These are phyloP conservation scores for Phaedon cochleariae DNA, from an alignment of 2,888 invertebrate species.

Conservation along the genomic window DNA sequence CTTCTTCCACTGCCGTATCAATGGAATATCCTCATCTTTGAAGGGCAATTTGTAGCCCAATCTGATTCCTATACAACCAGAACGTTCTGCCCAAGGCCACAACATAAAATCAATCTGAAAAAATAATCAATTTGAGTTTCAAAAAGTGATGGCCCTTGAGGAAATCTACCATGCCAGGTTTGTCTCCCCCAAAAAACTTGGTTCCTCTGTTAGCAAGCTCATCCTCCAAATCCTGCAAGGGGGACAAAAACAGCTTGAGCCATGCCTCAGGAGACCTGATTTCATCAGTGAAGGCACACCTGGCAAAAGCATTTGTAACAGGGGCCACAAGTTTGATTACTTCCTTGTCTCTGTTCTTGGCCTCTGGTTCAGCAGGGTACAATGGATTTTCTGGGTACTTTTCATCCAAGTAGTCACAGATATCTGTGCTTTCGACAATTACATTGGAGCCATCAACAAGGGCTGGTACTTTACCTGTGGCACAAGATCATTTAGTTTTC, in stretches of 20 bases:
- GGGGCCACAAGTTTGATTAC: constrained; percentile 53
- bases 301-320: constrained; percentile 45
- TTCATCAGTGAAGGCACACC: constrained; percentile 45
- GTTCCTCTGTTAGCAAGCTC: constrained; percentile 50
- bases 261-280: constrained; percentile 52
- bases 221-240: constrained; percentile 54
- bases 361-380: constrained; percentile 61
- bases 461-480: constrained; percentile 64
- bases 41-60: constrained; percentile 51
- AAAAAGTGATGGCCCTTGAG: too few species aligned
- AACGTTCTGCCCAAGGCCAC: constrained; percentile 58
- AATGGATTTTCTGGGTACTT: constrained; percentile 65
- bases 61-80: constrained; percentile 46
- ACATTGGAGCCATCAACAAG: constrained; percentile 62
- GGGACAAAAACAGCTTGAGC: constrained; percentile 49
- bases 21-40: constrained; percentile 46
- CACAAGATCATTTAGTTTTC: not conserved
- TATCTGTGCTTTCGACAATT: constrained; percentile 65
- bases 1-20: constrained; percentile 51
- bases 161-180: constrained; percentile 53
- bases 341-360: constrained; percentile 51
- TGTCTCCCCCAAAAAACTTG: constrained; percentile 53
- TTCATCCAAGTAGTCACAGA: constrained; percentile 67
- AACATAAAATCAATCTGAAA: constrained; percentile 56
- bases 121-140: not conserved